Base-by-base conservation (phyloP, 1,140 invertebrate genomes). In the Whitmania pigra region DNA sequence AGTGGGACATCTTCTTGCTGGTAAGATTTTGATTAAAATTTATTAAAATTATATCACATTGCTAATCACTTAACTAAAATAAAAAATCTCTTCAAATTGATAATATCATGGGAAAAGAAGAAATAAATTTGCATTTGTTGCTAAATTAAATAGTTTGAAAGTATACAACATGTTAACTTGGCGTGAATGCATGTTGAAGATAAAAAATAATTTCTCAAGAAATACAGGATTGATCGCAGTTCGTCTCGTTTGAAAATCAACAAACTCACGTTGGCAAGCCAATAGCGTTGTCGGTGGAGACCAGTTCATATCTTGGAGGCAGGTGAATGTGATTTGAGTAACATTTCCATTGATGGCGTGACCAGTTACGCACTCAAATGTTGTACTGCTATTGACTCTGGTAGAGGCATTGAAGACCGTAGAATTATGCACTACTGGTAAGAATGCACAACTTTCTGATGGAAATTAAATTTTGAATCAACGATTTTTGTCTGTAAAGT, bases 1-100 rank as follows among this genome's bases (percentile, higher is more conserved):
- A 17, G 22, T 25, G 4, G 73, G 66, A 69, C 73, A 74, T n/a
- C 20, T 25, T 15, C 57, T 27, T 29, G 71, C 73, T 74, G 73
- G 43, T 9, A n/a, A 71, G 43, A n/a, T 71, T n/a, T 53, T 7
- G 7, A 71, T 49, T 31, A 27, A 71, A 31, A 25, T 57, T 20
- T 5, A 31, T 55, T 22, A 4, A 53, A 53, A 53, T 25, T 2
- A 25, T 4, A 54, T n/a, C 49, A 36, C 31, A 36, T 36, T 36
- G 31, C 2, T 36, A 36, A 36, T 3, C 6, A 36, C 6, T 36
- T 36, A 36, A 36, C 31, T 3, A 3, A 6, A 6, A 36, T 36
- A 36, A 36, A 6, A 36, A 36, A 36, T 36, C 31, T 36, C 31
- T 36, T 36, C 31, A 36, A 36, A 36, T 36, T 36, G 31, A 36